Percentiles rank a stretch among this genome's conserved stretches.
phyloP scores from a whole-genome alignment of 2,888 invertebrate genomes.

The Magallana nippona region DNA sequence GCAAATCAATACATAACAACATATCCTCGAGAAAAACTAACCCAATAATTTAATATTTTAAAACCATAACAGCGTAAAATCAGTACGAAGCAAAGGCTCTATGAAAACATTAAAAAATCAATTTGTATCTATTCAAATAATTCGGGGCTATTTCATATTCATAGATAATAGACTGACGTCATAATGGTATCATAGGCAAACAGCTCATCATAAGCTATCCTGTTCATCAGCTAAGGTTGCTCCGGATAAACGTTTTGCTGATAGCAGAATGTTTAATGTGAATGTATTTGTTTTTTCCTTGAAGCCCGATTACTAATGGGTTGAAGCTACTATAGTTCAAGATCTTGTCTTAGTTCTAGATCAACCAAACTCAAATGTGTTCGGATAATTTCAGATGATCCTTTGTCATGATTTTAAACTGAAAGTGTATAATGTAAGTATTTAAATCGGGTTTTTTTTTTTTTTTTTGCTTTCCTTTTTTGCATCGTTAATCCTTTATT shows the following conservation, averaged over 20 bases:
- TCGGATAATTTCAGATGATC: neutral
- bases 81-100: neutral
- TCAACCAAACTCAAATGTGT: neutral
- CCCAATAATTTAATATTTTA: neutral
- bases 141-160: constrained; percentile 19
- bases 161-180: constrained; percentile 20
- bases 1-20: too few species aligned
- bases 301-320: neutral
- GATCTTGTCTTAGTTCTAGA: neutral
- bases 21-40: neutral
- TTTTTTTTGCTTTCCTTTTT: too few species aligned
- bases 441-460: too few species aligned
- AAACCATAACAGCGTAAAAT: constrained; percentile 3
- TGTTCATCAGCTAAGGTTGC: neutral
- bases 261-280: neutral
- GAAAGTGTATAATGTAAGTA: neutral
- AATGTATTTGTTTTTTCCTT: neutral
- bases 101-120: constrained; percentile 12
- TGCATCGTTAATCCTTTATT: too few species aligned
- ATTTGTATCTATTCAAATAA: constrained; percentile 20
- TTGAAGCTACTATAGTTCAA: neutral
- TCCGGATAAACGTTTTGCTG: neutral
- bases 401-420: neutral
- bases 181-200: constrained; percentile 13
- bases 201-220: neutral